Conservation (phyloP, 2,888 invertebrate genomes). For the Hydroisotoma schaefferi region DNA sequence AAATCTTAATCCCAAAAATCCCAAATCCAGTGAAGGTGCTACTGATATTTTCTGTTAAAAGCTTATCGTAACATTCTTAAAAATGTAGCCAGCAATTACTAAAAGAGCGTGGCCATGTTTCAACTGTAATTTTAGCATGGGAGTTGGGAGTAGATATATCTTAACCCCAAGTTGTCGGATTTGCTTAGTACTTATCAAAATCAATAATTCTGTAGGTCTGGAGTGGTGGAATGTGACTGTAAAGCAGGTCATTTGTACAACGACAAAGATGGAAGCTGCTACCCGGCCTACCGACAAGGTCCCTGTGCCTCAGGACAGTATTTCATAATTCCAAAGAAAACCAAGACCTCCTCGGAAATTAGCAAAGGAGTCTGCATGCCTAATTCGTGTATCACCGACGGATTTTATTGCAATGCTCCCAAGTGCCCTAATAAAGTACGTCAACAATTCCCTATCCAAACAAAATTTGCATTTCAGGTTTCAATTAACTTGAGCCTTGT, state of each 20-base stretch:
- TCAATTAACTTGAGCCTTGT: no score
- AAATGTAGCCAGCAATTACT: no score
- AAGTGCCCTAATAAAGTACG: slow-evolving; percentile 28
- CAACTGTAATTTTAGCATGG: background rate
- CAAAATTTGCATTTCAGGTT: no score
- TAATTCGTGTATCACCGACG: slow-evolving; percentile 33
- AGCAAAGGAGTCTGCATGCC: slow-evolving; percentile 21
- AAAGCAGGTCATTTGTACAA: slow-evolving; percentile 25
- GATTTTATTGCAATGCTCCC: slow-evolving; percentile 34
- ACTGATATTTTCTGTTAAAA: no score
- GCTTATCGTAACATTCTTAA: no score
- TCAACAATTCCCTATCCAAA: no score
- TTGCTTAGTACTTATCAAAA: no score
- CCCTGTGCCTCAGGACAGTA: slow-evolving; percentile 33
- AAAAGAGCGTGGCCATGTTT: no score
- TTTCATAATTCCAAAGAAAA: slow-evolving; percentile 10
- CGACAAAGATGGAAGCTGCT: slow-evolving; percentile 31
- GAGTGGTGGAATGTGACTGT: slow-evolving; percentile 42
- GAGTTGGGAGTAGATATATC: background rate
- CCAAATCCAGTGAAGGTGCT: no score
- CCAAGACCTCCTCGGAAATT: slow-evolving; percentile 7
- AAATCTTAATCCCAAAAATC: no score
- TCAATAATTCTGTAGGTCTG: slow-evolving; percentile 7
- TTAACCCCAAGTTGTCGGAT: slow-evolving; percentile 15
- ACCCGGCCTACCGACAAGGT: slow-evolving; percentile 27